phyloP scores from a whole-genome alignment of 2,888 invertebrate species.

The Pseudococcus viburni region DNA sequence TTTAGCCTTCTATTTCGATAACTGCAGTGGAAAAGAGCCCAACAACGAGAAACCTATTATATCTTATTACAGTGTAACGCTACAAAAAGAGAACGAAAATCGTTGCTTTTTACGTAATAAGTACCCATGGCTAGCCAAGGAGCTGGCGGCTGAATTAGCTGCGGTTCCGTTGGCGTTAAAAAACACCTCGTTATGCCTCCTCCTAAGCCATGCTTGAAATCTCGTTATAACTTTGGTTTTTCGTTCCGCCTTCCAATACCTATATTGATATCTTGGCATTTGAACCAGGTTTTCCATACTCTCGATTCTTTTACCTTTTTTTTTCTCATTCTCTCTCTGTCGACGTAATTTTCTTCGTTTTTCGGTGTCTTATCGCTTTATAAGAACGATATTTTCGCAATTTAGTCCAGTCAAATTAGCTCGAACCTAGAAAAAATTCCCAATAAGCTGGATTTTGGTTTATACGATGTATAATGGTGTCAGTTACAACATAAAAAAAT shows the following conservation, averaged over 20 bases:
- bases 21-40: conserved; percentile 23
- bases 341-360: not conserved
- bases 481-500: no score
- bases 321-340: not conserved
- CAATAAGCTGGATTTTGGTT: no score
- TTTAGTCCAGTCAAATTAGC: no score
- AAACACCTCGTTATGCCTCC: conserved; percentile 63
- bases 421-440: no score
- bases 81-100: conserved; percentile 52
- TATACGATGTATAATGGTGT: no score
- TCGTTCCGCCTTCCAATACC: conserved; percentile 36
- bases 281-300: conserved; percentile 23
- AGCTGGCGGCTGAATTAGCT: conserved; percentile 65
- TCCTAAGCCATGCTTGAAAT: conserved; percentile 38
- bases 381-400: not conserved
- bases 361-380: not conserved
- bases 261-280: conserved; percentile 18
- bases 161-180: conserved; percentile 59
- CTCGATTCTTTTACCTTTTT: not conserved
- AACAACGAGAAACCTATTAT: conserved; percentile 65
- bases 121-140: conserved; percentile 61
- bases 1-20: conserved; percentile 40
- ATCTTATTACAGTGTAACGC: conserved; percentile 64
- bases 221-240: conserved; percentile 48
- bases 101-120: conserved; percentile 65